phyloP scores from a whole-genome alignment of 2,888 invertebrate genomes.

The Trisateles emortualis region DNA sequence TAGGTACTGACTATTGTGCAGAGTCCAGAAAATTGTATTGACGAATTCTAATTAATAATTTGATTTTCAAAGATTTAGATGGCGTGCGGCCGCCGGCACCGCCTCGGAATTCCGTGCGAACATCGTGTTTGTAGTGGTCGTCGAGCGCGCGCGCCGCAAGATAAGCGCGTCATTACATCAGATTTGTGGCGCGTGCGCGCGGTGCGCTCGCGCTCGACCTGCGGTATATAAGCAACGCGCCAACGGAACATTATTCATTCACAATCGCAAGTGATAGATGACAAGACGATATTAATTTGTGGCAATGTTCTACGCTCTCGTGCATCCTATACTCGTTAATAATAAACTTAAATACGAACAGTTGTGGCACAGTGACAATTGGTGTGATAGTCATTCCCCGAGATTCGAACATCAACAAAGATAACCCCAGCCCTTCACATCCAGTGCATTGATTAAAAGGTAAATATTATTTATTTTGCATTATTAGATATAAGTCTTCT shows the following conservation, averaged over 20 bases:
- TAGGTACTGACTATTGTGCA: no score
- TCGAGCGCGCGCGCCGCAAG: conserved; percentile 62
- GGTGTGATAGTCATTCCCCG: conserved; percentile 82
- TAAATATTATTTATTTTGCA: conserved; percentile 75
- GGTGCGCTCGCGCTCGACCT: conserved; percentile 61
- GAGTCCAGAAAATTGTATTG: no score
- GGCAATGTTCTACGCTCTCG: conserved; percentile 84
- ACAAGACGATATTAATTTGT: conserved; percentile 76
- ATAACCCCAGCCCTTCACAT: conserved; percentile 68
- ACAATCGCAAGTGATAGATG: conserved; percentile 75
- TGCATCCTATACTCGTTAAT: conserved; percentile 71
- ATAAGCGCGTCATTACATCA: conserved; percentile 77
- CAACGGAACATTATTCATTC: conserved; percentile 66
- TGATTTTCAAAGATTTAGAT: background rate
- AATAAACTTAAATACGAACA: conserved; percentile 75
- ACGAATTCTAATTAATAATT: no score
- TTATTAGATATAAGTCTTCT: no score
- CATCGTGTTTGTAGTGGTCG: background rate
- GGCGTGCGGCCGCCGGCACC: background rate
- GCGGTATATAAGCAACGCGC: conserved; percentile 66
- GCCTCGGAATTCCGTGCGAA: background rate
- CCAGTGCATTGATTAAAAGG: conserved; percentile 74
- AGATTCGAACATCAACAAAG: conserved; percentile 80
- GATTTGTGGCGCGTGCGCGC: conserved; percentile 42
- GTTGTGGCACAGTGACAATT: conserved; percentile 85